Evolutionary conservation across 2,888 invertebrate species (phyloP), one percentile per base, ranked within the genome.

Genomic region (Callyntrura guangdongensis): DNA sequence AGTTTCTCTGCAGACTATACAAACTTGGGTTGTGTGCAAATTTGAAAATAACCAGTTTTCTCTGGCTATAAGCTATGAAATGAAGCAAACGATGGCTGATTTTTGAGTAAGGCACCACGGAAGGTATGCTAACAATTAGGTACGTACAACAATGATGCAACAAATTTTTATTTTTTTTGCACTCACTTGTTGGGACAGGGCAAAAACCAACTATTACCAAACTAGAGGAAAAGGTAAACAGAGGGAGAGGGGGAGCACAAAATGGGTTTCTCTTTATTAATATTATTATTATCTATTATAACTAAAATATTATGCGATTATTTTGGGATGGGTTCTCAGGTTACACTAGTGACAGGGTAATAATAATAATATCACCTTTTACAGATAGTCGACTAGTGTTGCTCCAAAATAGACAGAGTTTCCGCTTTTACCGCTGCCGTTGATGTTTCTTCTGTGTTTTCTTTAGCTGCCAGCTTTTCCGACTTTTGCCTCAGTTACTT

Each of bases 251-350:
- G 2, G 14, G 82, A 14, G 22, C 59, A 27, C 56, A 64, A 12
- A 9, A 64, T 82, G 82, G 82, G 61, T 61, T 82, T 17, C 79
- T 59, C 61, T 49, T 67, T 49, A 36, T 36, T 36, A 36, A 4
- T 64, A 22, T 67, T 49, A 69, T 84, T 84, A 69, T 67, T 84
- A 69, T 25, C 36, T 36, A 36, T 36, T 36, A 36, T 36, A 36
- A 6, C 36, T 36, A 36, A 6, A 84, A 84, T 67, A 47, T 84
- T 84, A 84, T 84, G 49, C 47, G 56, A 85, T 72, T 85, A 85
- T 53, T 72, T 72, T 82, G 85, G 72, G 56, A 85, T 72, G 45
- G 83, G 82, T 69, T 84, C 69, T 84, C 69, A 67, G 53, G 69
- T 49, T 47, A 53, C 61, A 82, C 64, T 25, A 79, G 77, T 25